phyloP scores from a whole-genome alignment of 2,113 vertebrate genomes.

The Ardeotis arabs region DNA sequence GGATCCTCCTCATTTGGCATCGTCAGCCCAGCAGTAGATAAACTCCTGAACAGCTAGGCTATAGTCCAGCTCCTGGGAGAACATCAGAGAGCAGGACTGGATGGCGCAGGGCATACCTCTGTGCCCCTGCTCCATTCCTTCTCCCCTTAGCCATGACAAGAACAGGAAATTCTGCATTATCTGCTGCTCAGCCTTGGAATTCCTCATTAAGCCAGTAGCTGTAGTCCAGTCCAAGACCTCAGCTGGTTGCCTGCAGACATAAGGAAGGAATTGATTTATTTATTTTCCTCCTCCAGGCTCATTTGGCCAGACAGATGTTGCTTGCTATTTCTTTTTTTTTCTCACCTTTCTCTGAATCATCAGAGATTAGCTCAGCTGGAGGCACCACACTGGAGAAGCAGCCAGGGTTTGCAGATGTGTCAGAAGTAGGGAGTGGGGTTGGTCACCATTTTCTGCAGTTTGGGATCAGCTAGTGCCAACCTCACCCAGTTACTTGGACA shows the following conservation, averaged over 20 bases:
- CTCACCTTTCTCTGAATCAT: not conserved
- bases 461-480: not conserved
- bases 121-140: not conserved
- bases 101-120: not conserved
- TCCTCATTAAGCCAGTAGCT: not conserved
- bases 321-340: not conserved
- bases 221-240: not conserved
- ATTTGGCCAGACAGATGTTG: not conserved
- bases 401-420: not conserved
- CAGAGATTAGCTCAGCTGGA: not conserved
- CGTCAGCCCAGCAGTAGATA: not conserved
- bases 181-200: not conserved
- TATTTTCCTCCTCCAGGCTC: not conserved
- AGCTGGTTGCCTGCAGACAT: not conserved
- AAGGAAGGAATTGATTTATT: conserved; percentile 15
- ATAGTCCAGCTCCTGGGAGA: not conserved
- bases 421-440: not conserved
- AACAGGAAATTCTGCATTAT: conserved; percentile 3
- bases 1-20: not conserved
- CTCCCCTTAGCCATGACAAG: not conserved
- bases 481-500: not conserved
- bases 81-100: not conserved
- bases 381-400: fast-evolving
- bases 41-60: not conserved
- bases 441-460: not conserved